phyloP scores from a whole-genome alignment of 30 jellyfish, hydroid and myxozoan genomes.

The Mastigias papua region DNA sequence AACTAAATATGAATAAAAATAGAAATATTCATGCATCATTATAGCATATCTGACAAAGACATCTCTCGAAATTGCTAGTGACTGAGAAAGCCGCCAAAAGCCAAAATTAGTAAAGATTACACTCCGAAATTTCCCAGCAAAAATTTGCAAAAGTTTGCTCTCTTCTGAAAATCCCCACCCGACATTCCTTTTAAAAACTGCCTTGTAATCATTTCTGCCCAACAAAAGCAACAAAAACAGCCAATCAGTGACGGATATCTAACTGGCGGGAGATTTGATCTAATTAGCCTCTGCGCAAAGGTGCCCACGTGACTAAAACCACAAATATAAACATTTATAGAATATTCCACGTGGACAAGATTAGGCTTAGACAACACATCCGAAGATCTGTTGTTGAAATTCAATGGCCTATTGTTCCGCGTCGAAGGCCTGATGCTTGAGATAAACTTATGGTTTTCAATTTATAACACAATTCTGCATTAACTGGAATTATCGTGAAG shows the following conservation, averaged over 20 bases:
- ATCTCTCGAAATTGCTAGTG: no score
- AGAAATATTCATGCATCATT: no score
- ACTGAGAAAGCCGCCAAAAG: no score
- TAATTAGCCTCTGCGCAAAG: background rate
- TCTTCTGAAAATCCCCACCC: no score
- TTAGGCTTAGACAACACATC: slow-evolving; percentile 32
- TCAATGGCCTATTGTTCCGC: background rate
- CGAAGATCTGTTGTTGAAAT: background rate
- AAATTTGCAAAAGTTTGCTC: no score
- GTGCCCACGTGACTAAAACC: slow-evolving; percentile 31
- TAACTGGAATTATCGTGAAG: slow-evolving; percentile 7
- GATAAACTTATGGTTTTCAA: background rate
- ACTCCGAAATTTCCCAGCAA: no score
- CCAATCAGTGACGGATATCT: background rate
- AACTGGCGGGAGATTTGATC: slow-evolving; percentile 46
- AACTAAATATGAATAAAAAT: no score
- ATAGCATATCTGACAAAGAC: background rate
- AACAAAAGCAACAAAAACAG: no score
- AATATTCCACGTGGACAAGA: slow-evolving; percentile 49
- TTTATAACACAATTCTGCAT: background rate
- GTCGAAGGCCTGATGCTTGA: background rate
- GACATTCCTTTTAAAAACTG: no score
- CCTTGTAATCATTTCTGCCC: no score
- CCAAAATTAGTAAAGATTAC: no score
- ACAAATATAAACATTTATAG: slow-evolving; percentile 45